These are phyloP conservation scores for Vespertilio murinus DNA, from an alignment of 2,797 vertebrate species.

Conservation along the genomic window DNA sequence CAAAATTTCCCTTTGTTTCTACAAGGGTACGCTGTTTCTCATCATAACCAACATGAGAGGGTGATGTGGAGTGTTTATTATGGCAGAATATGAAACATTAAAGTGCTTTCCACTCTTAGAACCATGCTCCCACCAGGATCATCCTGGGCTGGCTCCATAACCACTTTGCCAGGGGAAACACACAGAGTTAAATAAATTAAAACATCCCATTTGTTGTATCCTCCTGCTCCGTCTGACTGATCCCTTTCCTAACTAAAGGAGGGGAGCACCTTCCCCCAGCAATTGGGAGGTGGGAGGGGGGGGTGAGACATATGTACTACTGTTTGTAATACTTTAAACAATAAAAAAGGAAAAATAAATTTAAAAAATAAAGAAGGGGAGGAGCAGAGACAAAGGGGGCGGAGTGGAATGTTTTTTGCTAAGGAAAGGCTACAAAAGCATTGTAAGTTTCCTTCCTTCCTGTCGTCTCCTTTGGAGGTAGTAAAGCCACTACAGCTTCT, in stretches of 20 bases:
- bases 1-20: constrained; percentile 46
- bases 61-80: constrained; percentile 19
- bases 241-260: neutral
- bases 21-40: neutral
- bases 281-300: too few relatives aligned
- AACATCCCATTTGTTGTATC: neutral
- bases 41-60: neutral
- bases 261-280: too few relatives aligned
- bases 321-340: too few relatives aligned
- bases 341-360: too few relatives aligned
- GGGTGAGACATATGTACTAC: too few relatives aligned
- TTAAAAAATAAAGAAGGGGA: neutral
- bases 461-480: neutral
- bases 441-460: neutral
- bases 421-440: neutral
- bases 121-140: neutral
- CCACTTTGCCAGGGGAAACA: neutral
- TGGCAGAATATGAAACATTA: neutral
- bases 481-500: neutral
- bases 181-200: neutral
- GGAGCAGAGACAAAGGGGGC: neutral
- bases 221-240: neutral
- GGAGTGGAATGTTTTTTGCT: neutral
- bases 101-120: constrained; percentile 10
- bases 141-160: neutral